A percentile compares a stretch with the other conserved stretches of the same genome.
These are phyloP conservation scores for Clavelina lepadiformis DNA, from an alignment of 23 tunicate genomes.

Conservation along the genomic window DNA sequence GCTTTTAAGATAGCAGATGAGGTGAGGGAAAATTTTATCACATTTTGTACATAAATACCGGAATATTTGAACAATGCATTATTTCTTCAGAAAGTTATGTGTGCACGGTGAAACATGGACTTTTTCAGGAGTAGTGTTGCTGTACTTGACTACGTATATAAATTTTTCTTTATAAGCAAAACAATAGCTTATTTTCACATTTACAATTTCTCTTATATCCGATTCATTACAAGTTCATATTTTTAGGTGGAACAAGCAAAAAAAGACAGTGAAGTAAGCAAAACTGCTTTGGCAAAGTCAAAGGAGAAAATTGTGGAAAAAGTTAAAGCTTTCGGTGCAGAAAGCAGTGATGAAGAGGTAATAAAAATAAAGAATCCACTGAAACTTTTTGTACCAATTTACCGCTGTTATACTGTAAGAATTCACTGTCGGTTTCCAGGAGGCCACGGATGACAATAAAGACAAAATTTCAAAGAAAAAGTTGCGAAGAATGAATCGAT, in stretches of 20 bases:
- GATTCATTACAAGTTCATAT: too few relatives aligned
- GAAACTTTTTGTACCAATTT: background rate
- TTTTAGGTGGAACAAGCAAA: slow-evolving; percentile 44
- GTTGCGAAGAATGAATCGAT: slow-evolving; percentile 70
- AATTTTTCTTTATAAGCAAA: too few relatives aligned
- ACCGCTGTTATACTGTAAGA: too few relatives aligned
- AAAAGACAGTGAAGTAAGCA: slow-evolving; percentile 1
- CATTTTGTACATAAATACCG: too few relatives aligned
- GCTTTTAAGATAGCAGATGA: slow-evolving; percentile 93
- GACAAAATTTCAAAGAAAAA: slow-evolving; percentile 91
- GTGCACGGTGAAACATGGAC: too few relatives aligned
- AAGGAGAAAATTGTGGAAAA: slow-evolving; percentile 48
- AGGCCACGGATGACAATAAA: slow-evolving; percentile 34
- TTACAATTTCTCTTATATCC: background rate
- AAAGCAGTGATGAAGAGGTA: slow-evolving; percentile 45
- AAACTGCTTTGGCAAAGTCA: background rate
- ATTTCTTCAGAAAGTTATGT: too few relatives aligned
- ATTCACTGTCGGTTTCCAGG: slow-evolving; percentile 10
- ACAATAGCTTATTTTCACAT: background rate
- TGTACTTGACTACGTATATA: too few relatives aligned
- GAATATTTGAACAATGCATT: too few relatives aligned
- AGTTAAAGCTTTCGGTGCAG: slow-evolving; percentile 56
- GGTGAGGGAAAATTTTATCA: too few relatives aligned
- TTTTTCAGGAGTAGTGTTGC: too few relatives aligned
- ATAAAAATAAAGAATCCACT: too few relatives aligned